A percentile compares a stretch with the other conserved stretches of the same genome.
These are phyloP conservation scores for Achatina immaculata DNA, from an alignment of 1,140 invertebrate genomes.

Conservation along the genomic window DNA sequence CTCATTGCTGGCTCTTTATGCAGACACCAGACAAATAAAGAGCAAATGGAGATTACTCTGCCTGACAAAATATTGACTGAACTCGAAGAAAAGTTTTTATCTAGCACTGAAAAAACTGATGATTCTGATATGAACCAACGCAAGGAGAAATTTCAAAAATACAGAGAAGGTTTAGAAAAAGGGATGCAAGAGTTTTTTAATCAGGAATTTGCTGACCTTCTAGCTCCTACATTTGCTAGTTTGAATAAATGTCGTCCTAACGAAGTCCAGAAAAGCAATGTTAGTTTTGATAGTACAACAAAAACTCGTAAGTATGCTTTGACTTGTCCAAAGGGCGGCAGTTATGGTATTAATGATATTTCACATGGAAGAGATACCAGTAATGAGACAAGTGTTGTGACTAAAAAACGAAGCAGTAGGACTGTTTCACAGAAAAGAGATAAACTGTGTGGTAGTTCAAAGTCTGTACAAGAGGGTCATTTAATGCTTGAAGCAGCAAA, in stretches of 20 bases:
- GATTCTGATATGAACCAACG: neutral
- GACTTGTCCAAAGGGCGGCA: too few relatives aligned
- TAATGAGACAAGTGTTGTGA: neutral
- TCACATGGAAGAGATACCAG: too few relatives aligned
- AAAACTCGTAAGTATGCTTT: too few relatives aligned
- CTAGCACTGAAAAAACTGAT: neutral
- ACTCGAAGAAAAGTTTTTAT: neutral
- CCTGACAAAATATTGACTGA: constrained; percentile 5
- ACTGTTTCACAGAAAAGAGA: neutral
- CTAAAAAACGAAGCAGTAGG: neutral
- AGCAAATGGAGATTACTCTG: neutral
- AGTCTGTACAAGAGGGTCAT: neutral
- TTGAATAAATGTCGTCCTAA: too few relatives aligned
- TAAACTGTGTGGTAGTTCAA: neutral
- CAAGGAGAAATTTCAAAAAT: constrained; percentile 19
- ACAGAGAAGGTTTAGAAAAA: constrained; percentile 25
- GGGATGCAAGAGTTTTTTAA: constrained; percentile 23
- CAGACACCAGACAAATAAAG: neutral
- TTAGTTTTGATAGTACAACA: too few relatives aligned
- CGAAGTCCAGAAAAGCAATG: too few relatives aligned
- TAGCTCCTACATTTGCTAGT: too few relatives aligned
- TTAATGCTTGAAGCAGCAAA: constrained; percentile 14
- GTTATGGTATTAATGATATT: too few relatives aligned
- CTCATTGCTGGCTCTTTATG: neutral
- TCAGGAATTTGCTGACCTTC: too few relatives aligned